Base-by-base conservation (phyloP, 2,113 vertebrate genomes). In the Hiodon tergisus region DNA sequence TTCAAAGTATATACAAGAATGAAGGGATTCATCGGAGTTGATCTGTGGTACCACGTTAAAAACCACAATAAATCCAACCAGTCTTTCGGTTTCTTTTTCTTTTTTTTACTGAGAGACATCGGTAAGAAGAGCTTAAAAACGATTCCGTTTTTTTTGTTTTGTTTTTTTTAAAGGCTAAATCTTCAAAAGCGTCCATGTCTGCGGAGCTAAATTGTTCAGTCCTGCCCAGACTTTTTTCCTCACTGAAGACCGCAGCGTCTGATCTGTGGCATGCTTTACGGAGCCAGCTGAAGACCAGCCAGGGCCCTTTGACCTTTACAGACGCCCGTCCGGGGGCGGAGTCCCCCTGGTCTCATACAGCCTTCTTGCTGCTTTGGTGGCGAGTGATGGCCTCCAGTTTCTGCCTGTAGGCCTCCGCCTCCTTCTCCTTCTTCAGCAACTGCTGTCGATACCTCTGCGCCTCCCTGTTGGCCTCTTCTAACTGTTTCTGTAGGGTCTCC, bases 391-490 rank as follows among this genome's bases (percentile, higher is more conserved):
- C 94, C 86, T 95, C 94, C 81, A 95, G 84, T 76, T 94, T 94
- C 89, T 93, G 93, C 78, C 94, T 86, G 83, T 93, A 95, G 17
- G 93, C 92, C 68, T 95, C 93, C 8, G 94, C 94, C 81, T 95
- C 93, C 85, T 94, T 91, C 11, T 95, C 93, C 78, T 95, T 94
- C 86, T 94, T 94, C 73, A 94, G 82, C 79, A 95, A 91, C 80
- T 95, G 94, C 81, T 94, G 93, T 46, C 93, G 87, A 0, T 95
- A 95, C 73, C 92, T 94, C 83, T 95, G 94, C 13, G 93, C 94
- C 86, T 95, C 94, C 73, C 94, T 85, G 77, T 95, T 95, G 57
- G 94, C 94, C 81, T 95, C 93, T 82, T 94, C 93, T 88, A 95
- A 86, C 85, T 94, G 94, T 84, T 95, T 95, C 87, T 94, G 92